Conservation (phyloP, 2,888 invertebrate genomes). For the Nomada fucata region DNA sequence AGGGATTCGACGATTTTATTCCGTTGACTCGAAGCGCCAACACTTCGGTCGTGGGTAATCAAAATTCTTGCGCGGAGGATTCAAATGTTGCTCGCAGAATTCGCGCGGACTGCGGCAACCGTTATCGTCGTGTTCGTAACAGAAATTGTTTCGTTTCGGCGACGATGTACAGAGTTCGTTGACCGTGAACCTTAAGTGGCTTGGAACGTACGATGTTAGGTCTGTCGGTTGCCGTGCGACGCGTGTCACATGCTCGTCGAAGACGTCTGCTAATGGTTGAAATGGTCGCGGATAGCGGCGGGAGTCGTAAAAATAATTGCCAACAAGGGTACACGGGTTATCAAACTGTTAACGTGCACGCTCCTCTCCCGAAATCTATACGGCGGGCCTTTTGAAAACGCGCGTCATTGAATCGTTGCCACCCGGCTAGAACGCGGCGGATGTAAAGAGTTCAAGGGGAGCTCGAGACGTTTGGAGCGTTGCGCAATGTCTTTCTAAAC, state of each 20-base stretch:
- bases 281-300: constrained; percentile 6
- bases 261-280: constrained; percentile 7
- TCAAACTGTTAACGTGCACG: constrained; percentile 20
- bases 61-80: no score
- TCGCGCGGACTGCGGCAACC: no score
- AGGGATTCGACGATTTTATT: no score
- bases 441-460: constrained; percentile 17
- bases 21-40: no score
- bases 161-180: no score
- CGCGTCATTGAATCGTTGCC: constrained; percentile 5
- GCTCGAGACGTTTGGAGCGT: background rate
- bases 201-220: no score
- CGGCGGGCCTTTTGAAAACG: background rate
- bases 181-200: background rate
- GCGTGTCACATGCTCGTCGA: background rate
- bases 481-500: constrained; percentile 29
- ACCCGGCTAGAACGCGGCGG: background rate
- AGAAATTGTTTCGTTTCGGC: background rate
- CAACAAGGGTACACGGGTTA: constrained; percentile 4
- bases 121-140: no score
- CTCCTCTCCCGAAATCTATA: background rate
- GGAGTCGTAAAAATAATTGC: constrained; percentile 25
- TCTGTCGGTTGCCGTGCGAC: background rate
- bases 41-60: no score
- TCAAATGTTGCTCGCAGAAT: no score